A percentile compares a stretch with the other conserved stretches of the same genome.
Conservation (phyloP, 2,113 vertebrate species). For the Pipra filicauda region DNA sequence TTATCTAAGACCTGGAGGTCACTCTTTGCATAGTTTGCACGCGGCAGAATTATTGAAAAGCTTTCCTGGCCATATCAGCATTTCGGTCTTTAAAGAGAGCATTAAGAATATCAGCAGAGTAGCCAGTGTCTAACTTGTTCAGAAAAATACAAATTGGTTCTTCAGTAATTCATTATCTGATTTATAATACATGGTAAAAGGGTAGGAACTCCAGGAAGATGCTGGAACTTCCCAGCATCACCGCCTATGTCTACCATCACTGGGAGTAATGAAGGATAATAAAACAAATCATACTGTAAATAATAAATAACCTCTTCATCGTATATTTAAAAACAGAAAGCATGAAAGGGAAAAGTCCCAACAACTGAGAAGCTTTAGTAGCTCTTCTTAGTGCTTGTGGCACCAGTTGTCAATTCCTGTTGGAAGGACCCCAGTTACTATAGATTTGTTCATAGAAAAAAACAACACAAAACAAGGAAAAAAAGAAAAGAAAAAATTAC, state of each 20-base stretch:
- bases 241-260: not conserved
- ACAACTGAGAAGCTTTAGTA: not conserved
- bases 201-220: slow-evolving; percentile 56
- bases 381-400: not conserved
- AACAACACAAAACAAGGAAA: not conserved
- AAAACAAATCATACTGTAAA: slow-evolving; percentile 30
- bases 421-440: not conserved
- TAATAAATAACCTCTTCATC: slow-evolving; percentile 49
- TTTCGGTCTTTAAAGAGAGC: slow-evolving; percentile 16
- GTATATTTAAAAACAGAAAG: slow-evolving; percentile 1
- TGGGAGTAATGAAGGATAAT: slow-evolving; percentile 24
- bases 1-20: not conserved
- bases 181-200: slow-evolving; percentile 70
- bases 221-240: slow-evolving; percentile 48
- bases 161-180: slow-evolving; percentile 68
- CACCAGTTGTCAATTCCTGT: not conserved
- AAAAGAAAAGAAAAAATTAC: rapidly evolving
- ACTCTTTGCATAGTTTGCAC: not conserved
- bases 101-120: not conserved
- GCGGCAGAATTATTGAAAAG: not conserved
- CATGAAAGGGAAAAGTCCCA: not conserved
- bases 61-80: slow-evolving; percentile 11
- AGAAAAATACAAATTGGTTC: slow-evolving; percentile 36
- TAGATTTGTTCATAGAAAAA: not conserved
- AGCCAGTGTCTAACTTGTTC: not conserved